Evolutionary conservation across 2,113 vertebrate genomes (phyloP).

Genomic region (Egretta garzetta): DNA sequence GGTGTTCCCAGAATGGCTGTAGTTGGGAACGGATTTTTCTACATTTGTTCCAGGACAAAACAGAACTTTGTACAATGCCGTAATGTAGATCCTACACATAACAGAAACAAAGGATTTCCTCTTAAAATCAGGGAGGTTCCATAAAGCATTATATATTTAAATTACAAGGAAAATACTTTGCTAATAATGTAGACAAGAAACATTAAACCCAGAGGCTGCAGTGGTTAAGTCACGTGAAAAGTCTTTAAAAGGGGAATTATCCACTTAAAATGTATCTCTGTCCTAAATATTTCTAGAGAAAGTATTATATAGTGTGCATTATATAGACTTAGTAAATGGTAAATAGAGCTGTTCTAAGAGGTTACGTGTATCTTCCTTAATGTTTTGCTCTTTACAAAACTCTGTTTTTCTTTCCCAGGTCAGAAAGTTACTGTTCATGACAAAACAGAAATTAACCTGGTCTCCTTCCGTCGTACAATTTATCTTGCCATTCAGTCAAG

Average conservation of each 20-base stretch:
- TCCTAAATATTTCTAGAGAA: neutral
- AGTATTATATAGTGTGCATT: neutral
- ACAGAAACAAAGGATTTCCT: neutral
- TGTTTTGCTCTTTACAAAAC: neutral
- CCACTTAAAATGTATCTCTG: neutral
- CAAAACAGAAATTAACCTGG: constrained; percentile 96
- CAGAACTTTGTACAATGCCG: neutral
- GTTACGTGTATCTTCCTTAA: neutral
- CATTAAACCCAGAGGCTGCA: neutral
- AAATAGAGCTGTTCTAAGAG: neutral
- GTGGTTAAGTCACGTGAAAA: neutral
- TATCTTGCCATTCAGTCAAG: constrained; percentile 99
- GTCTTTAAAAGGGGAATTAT: neutral
- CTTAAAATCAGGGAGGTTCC: neutral
- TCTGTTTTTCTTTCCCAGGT: constrained; percentile 66
- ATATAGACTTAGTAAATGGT: neutral
- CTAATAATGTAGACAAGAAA: neutral
- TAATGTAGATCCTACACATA: neutral
- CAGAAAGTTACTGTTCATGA: constrained; percentile 95
- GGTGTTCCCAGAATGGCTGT: neutral
- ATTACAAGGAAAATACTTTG: neutral
- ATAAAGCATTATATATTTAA: neutral
- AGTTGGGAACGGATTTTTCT: neutral
- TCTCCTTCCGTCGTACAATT: constrained; percentile 96
- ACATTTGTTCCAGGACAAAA: neutral